phyloP scores from a whole-genome alignment of 2,888 invertebrate species.

The Hirtodrosophila cameraria region DNA sequence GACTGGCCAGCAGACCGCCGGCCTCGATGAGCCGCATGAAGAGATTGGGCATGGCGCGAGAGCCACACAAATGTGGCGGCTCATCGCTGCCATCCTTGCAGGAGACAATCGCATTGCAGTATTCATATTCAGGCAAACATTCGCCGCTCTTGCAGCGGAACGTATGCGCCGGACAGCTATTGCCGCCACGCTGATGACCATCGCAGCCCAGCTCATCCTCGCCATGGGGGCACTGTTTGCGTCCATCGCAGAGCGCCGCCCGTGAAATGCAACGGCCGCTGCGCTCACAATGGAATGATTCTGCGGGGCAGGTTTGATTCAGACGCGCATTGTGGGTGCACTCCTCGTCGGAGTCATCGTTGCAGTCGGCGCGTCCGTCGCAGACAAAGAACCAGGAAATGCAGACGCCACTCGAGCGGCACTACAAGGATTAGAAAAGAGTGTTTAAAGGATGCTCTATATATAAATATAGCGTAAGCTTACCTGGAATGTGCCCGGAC shows the following conservation, averaged over 20 bases:
- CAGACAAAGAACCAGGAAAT: conserved; percentile 97
- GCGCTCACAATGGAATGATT: conserved; percentile 89
- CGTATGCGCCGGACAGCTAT: conserved; percentile 90
- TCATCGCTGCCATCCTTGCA: conserved; percentile 96
- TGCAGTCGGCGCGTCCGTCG: conserved; percentile 91
- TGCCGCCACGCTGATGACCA: conserved; percentile 85
- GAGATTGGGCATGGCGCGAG: conserved; percentile 84
- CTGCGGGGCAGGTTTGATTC: conserved; percentile 87
- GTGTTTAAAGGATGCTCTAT: no score
- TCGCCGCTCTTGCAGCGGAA: conserved; percentile 94
- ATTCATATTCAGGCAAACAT: conserved; percentile 94
- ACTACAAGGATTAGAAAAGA: conserved; percentile 86
- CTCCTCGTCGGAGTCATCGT: conserved; percentile 94
- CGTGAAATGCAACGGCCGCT: conserved; percentile 90
- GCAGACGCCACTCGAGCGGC: conserved; percentile 92
- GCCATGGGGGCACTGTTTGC: conserved; percentile 90
- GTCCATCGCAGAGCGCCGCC: conserved; percentile 92
- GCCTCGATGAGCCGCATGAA: conserved; percentile 82
- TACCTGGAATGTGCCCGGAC: conserved; percentile 92
- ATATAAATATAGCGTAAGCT: conserved; percentile 20
- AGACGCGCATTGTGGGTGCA: conserved; percentile 86
- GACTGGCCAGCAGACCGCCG: conserved; percentile 72
- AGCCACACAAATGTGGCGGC: conserved; percentile 89
- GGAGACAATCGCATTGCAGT: conserved; percentile 94
- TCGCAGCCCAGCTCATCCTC: conserved; percentile 90